Conservation (phyloP, 1,140 invertebrate species). For the Psix sp. region DNA sequence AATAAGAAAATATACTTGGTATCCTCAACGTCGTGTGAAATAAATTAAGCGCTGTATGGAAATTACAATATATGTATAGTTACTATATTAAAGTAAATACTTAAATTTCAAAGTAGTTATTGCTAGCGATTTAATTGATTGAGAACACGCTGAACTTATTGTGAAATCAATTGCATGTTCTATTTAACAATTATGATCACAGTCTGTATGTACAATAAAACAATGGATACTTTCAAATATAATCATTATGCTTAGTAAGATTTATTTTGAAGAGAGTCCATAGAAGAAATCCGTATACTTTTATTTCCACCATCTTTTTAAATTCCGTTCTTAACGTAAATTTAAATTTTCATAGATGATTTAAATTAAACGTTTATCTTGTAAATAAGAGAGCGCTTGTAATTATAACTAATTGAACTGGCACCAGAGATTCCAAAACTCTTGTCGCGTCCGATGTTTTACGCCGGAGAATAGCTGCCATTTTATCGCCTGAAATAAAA, state of each 20-base stretch:
- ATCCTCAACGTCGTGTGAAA: too few relatives aligned
- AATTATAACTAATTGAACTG: slow-evolving; percentile 65
- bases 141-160: not conserved
- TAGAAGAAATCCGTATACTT: slow-evolving; percentile 44
- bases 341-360: slow-evolving; percentile 73
- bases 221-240: slow-evolving; percentile 32
- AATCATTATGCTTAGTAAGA: slow-evolving; percentile 8
- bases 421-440: slow-evolving; percentile 63
- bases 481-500: slow-evolving; percentile 76
- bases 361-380: slow-evolving; percentile 72
- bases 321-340: slow-evolving; percentile 72
- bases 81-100: too few relatives aligned
- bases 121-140: slow-evolving; percentile 1
- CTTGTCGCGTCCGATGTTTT: slow-evolving; percentile 72
- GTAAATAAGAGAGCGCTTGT: slow-evolving; percentile 67
- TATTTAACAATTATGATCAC: slow-evolving; percentile 17
- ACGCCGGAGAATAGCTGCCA: slow-evolving; percentile 76
- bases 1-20: too few relatives aligned
- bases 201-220: slow-evolving; percentile 33
- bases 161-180: not conserved
- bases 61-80: too few relatives aligned
- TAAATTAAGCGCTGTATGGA: too few relatives aligned
- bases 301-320: slow-evolving; percentile 50
- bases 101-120: too few relatives aligned
- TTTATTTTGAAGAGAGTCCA: slow-evolving; percentile 17